phyloP scores from a whole-genome alignment of 1,140 invertebrate species.

The Atta texana region DNA sequence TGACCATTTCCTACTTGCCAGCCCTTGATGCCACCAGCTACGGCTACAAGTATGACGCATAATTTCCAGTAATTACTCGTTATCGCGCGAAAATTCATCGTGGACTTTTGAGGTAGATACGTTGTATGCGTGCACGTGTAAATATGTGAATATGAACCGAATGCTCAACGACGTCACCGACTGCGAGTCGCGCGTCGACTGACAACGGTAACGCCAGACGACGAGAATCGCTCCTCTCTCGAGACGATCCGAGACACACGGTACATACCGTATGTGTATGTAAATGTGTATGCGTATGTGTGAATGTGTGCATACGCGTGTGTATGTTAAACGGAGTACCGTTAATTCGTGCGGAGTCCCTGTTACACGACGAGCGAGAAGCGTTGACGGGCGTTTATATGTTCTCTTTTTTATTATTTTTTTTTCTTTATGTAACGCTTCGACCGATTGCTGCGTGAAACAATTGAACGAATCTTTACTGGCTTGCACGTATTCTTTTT shows the following conservation, averaged over 20 bases:
- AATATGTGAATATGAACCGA: neutral
- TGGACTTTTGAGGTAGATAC: slow-evolving; percentile 6
- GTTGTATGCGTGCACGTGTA: neutral
- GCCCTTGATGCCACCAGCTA: slow-evolving; percentile 77
- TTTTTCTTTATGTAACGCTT: neutral
- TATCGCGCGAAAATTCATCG: neutral
- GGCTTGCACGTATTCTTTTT: neutral
- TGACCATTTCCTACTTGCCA: slow-evolving; percentile 80
- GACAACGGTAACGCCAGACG: slow-evolving; percentile 69
- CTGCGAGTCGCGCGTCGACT: slow-evolving; percentile 80
- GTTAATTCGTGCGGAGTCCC: slow-evolving; percentile 80
- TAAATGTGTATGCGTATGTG: neutral
- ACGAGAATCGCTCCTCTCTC: slow-evolving; percentile 46
- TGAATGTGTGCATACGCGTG: neutral
- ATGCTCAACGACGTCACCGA: slow-evolving; percentile 68
- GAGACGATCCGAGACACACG: neutral
- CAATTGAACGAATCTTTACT: neutral
- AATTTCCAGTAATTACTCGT: slow-evolving; percentile 70
- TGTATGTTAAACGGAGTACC: slow-evolving; percentile 66
- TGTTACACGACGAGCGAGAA: slow-evolving; percentile 71
- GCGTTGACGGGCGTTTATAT: neutral
- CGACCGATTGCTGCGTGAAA: slow-evolving; percentile 2
- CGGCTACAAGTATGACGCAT: slow-evolving; percentile 79
- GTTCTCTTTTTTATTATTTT: neutral
- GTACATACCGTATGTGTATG: neutral